Percentiles rank a stretch among this genome's conserved stretches.
Evolutionary conservation across 2,797 vertebrate genomes (phyloP).

Genomic region (Anguilla marmorata): DNA sequence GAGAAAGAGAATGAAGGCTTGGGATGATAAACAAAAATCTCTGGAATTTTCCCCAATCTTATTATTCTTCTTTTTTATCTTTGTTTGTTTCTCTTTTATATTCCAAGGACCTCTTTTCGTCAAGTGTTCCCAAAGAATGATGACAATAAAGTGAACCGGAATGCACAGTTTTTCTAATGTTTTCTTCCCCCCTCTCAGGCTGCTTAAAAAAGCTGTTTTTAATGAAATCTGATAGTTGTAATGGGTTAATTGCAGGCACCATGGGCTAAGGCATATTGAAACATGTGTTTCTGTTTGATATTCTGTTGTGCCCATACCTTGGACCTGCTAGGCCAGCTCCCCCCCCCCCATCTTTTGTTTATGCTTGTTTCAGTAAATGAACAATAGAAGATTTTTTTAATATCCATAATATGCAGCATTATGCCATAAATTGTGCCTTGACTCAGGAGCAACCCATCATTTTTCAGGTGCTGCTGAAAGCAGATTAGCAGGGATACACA

Average conservation of each 20-base stretch:
- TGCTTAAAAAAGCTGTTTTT: constrained; percentile 79
- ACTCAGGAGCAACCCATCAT: constrained; percentile 62
- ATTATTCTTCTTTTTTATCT: constrained; percentile 8
- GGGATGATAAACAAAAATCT: constrained; percentile 35
- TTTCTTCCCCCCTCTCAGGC: constrained; percentile 47
- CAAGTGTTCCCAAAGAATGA: constrained; percentile 27
- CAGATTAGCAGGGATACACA: constrained; percentile 61
- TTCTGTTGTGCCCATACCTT: constrained; percentile 17
- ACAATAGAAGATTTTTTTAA: constrained; percentile 67
- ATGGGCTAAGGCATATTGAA: constrained; percentile 70
- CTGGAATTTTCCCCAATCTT: constrained; percentile 33
- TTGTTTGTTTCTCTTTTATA: constrained; percentile 34
- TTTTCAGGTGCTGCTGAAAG: constrained; percentile 64
- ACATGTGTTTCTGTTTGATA: constrained; percentile 72
- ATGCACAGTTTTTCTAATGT: constrained; percentile 71
- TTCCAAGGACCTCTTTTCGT: constrained; percentile 34
- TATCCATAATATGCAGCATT: constrained; percentile 71
- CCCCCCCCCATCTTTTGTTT: constrained; percentile 50
- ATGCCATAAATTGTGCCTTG: constrained; percentile 68
- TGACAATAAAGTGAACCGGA: constrained; percentile 55
- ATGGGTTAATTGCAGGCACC: constrained; percentile 76
- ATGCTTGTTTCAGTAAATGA: constrained; percentile 66
- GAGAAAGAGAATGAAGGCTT: constrained; percentile 10
- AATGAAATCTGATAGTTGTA: constrained; percentile 77
- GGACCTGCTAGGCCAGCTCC: constrained; percentile 8